phyloP scores from a whole-genome alignment of 2,888 invertebrate genomes.

The Galerucella calmariensis region DNA sequence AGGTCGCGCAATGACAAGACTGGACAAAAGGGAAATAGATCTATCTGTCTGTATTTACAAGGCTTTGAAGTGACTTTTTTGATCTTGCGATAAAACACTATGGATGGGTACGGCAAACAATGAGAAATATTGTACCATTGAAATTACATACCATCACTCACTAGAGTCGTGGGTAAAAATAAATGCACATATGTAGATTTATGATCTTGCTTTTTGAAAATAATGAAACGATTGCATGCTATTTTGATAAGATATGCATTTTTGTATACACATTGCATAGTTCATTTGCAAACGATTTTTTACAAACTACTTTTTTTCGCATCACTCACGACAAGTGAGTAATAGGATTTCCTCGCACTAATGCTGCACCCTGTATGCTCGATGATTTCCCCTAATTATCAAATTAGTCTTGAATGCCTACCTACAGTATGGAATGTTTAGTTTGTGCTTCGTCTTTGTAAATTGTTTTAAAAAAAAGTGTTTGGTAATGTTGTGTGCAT shows the following conservation, averaged over 20 bases:
- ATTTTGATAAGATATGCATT: neutral
- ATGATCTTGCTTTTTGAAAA: neutral
- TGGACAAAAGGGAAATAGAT: slow-evolving; percentile 16
- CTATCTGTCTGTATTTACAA: slow-evolving; percentile 3
- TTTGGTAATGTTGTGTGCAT: too few species aligned
- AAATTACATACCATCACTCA: slow-evolving; percentile 5
- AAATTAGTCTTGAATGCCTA: too few species aligned
- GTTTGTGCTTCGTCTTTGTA: too few species aligned
- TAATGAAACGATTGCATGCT: neutral
- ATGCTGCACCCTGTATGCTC: too few species aligned
- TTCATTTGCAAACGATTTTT: too few species aligned
- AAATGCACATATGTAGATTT: neutral
- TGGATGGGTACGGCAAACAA: slow-evolving; percentile 14
- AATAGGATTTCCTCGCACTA: too few species aligned
- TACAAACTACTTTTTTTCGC: too few species aligned
- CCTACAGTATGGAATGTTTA: too few species aligned
- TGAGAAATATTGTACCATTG: slow-evolving; percentile 9
- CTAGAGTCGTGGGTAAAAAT: neutral
- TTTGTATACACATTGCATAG: neutral
- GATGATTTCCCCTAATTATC: too few species aligned
- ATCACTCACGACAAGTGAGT: too few species aligned
- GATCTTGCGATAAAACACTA: slow-evolving; percentile 9
- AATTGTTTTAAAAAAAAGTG: too few species aligned
- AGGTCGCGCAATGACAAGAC: slow-evolving; percentile 9
- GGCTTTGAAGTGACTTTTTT: slow-evolving; percentile 8